Evolutionary conservation across 2,113 vertebrate genomes (phyloP), one percentile per base, ranked within the genome.

Genomic region (Zosterops lateralis): DNA sequence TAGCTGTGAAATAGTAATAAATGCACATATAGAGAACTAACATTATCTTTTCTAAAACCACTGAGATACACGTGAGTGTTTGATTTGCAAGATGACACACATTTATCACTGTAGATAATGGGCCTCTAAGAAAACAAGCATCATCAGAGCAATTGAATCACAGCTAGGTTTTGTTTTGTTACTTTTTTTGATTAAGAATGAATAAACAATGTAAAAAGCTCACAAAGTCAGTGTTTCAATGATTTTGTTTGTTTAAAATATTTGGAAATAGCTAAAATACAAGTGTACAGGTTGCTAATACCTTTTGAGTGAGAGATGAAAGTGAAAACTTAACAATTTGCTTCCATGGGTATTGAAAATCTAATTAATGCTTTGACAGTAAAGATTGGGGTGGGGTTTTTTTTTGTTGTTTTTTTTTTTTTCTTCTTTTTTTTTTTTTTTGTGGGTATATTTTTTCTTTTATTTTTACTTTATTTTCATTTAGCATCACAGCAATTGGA

Each of bases 51-150:
- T 73, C 65, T 68, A 36, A 87, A 81, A 40, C 19, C 14, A 21
- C 36, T 38, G 31, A 72, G 38, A 34, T 54, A 14, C 0, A 0
- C 50, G 32, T 5, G 5, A 50, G 17, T 1, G 0, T 87, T 81
- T 66, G 24, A 16, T 77, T 93, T 78, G 32, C 25, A 82, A 64
- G 42, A 24, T 73, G 17, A 34, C 40, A 10, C 9, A 7, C 5
- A 2, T 70, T 87, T 65, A n/a, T 74, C 20, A 12, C 12, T 67
- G 15, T 50, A 51, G 47, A 32, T 71, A 71, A 21, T 34, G 48
- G 17, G 9, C 40, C 29, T 1, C 0, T 90, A n/a, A 78, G 60
- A 34, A 89, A 77, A 22, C 48, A 67, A 17, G 34, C 19, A 32
- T 48, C 14, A 65, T 80, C 16, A 47, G 53, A 51, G 28, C 28